Evolutionary conservation across 2,797 vertebrate species (phyloP).

Genomic region (Meriones psammophilus): DNA sequence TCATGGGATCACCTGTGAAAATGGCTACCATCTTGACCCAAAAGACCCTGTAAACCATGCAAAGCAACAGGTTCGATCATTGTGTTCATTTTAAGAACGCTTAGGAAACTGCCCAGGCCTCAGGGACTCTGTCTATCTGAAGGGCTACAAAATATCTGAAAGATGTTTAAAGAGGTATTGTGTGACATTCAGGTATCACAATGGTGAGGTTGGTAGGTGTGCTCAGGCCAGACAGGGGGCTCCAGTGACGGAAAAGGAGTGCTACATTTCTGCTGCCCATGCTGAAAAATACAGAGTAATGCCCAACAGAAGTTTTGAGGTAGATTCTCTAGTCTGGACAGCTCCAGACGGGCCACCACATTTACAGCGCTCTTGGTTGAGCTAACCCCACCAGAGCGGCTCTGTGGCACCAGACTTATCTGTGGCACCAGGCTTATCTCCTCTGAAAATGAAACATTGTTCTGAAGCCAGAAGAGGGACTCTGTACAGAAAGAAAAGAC

Average conservation of each 20-base stretch:
- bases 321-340: not conserved
- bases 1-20: not conserved
- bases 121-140: not conserved
- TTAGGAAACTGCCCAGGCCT: not conserved
- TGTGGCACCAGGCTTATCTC: not conserved
- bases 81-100: not conserved
- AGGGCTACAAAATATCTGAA: not conserved
- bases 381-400: no score
- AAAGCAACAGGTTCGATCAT: not conserved
- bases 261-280: no score
- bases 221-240: not conserved
- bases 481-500: not conserved
- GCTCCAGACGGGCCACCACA: not conserved
- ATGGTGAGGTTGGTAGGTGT: not conserved
- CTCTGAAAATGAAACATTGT: not conserved
- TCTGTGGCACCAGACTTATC: not conserved
- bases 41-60: not conserved
- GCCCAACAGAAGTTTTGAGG: no score
- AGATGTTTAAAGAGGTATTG: not conserved
- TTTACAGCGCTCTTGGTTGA: not conserved
- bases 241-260: not conserved
- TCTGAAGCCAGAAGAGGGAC: not conserved
- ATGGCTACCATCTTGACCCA: not conserved
- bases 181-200: not conserved
- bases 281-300: not conserved